phyloP scores from a whole-genome alignment of 2,113 vertebrate species.

The Caranx ignobilis region DNA sequence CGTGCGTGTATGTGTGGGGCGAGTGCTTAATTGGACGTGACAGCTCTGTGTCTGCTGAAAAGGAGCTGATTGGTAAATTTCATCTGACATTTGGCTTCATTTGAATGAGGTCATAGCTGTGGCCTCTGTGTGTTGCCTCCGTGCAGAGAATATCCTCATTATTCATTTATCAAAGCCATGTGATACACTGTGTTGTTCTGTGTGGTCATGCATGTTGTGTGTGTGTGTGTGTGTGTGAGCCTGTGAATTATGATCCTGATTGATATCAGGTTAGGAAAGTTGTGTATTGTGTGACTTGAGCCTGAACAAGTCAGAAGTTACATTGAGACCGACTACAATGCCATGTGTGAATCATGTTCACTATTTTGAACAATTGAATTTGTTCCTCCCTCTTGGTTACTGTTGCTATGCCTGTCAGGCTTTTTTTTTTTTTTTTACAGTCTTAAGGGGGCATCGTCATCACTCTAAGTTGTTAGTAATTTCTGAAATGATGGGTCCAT shows the following conservation, averaged over 20 bases:
- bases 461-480: neutral
- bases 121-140: constrained; percentile 21
- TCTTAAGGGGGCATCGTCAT: neutral
- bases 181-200: constrained; percentile 7
- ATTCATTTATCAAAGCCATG: constrained; percentile 42
- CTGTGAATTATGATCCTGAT: constrained; percentile 28
- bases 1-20: neutral
- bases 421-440: neutral
- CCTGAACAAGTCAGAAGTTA: neutral
- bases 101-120: constrained; percentile 46
- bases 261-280: neutral
- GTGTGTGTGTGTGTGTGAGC: constrained; percentile 10
- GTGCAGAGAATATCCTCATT: constrained; percentile 46
- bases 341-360: neutral
- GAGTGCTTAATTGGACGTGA: constrained; percentile 35
- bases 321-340: neutral
- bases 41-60: constrained; percentile 25
- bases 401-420: neutral
- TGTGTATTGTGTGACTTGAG: neutral
- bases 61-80: constrained; percentile 52
- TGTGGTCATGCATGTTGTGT: constrained; percentile 4
- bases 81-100: constrained; percentile 61
- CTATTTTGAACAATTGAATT: neutral
- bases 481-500: neutral
- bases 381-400: neutral